Evolutionary conservation across 1,140 invertebrate genomes (phyloP).

Genomic region (Drosophila sproati): DNA sequence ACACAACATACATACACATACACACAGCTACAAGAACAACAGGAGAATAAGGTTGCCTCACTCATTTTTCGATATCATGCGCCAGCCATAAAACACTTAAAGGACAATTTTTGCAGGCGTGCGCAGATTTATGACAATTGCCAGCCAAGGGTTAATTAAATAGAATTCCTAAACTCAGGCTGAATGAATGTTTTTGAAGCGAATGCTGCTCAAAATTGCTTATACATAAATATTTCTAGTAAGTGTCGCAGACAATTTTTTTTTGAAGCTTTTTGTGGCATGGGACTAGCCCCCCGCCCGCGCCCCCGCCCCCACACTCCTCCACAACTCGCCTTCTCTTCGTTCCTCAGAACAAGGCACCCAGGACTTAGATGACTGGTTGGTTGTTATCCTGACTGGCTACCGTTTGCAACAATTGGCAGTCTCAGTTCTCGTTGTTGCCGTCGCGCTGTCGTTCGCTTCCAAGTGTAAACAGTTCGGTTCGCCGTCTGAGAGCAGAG

Average conservation of each 20-base stretch:
- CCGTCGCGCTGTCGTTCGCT: constrained; percentile 39
- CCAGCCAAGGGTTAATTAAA: constrained; percentile 74
- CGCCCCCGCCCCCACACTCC: too few relatives aligned
- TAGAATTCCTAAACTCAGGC: constrained; percentile 62
- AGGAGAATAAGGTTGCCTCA: constrained; percentile 3
- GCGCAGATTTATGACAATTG: constrained; percentile 46
- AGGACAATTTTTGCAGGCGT: constrained; percentile 64
- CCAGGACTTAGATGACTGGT: constrained; percentile 28
- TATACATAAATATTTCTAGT: constrained; percentile 68
- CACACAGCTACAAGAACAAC: constrained; percentile 24
- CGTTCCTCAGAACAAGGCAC: constrained; percentile 34
- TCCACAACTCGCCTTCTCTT: constrained; percentile 13
- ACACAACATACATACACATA: constrained; percentile 35
- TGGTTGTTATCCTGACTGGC: constrained; percentile 38
- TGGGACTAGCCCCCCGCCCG: background rate
- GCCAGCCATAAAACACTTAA: constrained; percentile 75
- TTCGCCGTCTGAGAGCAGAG: constrained; percentile 15
- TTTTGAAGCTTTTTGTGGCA: constrained; percentile 51
- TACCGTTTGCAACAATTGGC: constrained; percentile 76
- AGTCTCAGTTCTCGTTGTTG: constrained; percentile 49
- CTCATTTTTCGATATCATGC: constrained; percentile 54
- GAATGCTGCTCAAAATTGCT: constrained; percentile 61
- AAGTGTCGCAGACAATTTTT: constrained; percentile 41
- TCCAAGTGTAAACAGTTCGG: constrained; percentile 73
- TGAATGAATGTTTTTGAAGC: constrained; percentile 55